Evolutionary conservation across 1,140 invertebrate genomes (phyloP), one percentile per base, ranked within the genome.

Genomic region (Pteromalus puparum): DNA sequence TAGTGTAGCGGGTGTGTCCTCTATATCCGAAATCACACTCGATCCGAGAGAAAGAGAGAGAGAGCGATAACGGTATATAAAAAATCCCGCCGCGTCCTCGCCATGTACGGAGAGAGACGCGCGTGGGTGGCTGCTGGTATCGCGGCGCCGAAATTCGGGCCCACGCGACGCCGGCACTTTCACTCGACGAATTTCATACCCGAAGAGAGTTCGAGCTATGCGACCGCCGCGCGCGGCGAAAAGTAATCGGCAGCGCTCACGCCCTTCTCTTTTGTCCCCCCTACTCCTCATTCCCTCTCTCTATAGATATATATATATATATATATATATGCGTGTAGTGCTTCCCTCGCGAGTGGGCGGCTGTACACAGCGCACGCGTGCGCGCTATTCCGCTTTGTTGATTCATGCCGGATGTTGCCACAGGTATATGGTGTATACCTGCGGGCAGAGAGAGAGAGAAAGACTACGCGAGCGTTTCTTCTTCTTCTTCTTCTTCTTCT

Each of bases 381-480:
- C 78, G 82, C 53, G 72, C 80, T 83, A 87, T 90, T 89, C 86
- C 87, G 86, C 84, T 78, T 81, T 67, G 88, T 89, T 90, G 88
- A 90, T 89, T 90, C 89, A 89, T 86, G 87, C 90, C 89, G 89
- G 89, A 90, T 90, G 89, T 90, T 90, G 88, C 90, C 83, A 87
- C 88, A 89, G 86, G 86, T 81, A 85, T 72, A 83, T 5, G 15
- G 2, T 3, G 53, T 61, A 61, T n/a, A 61, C 15, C 81, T 61
- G 34, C 46, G n/a, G 74, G 46, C 65, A n/a, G n/a, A 53, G 10
- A 77, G 26, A n/a, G n/a, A n/a, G n/a, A n/a, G n/a, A n/a, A n/a
- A n/a, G n/a, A n/a, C n/a, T n/a, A n/a, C n/a, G n/a, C n/a, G n/a
- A 70, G 53, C 80, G 30, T 61, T 61, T 61, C 53, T 61, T 61